phyloP scores from a whole-genome alignment of 2,888 invertebrate species.

The Holacanthella duospinosa region DNA sequence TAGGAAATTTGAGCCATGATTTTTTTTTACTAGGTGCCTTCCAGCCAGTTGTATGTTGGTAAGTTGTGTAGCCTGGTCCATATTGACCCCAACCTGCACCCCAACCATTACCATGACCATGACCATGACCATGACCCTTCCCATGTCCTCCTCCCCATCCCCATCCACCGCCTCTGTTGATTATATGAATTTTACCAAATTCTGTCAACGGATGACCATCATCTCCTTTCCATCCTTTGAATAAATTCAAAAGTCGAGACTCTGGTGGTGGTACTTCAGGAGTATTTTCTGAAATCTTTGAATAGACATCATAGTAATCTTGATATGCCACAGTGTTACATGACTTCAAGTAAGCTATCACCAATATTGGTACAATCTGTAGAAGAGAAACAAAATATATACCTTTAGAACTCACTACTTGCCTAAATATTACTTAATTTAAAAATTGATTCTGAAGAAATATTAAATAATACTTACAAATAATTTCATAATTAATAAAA shows the following conservation, averaged over 20 bases:
- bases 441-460: background rate
- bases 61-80: background rate
- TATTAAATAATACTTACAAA: background rate
- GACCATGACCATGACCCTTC: background rate
- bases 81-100: background rate
- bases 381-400: too few relatives aligned
- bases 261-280: background rate
- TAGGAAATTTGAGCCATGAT: background rate
- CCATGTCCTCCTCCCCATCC: background rate
- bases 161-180: too few relatives aligned
- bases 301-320: background rate
- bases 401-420: too few relatives aligned
- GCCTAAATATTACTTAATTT: too few relatives aligned
- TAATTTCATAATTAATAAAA: background rate
- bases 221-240: constrained; percentile 3
- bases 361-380: background rate
- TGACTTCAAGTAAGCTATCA: background rate
- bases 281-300: background rate
- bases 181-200: constrained; percentile 4
- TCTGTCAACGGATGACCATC: background rate
- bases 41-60: background rate
- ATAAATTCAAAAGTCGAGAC: background rate
- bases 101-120: background rate
- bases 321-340: background rate
- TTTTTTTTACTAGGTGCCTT: background rate